phyloP scores from a whole-genome alignment of 1,140 invertebrate genomes.

The Eriosoma lanigerum region DNA sequence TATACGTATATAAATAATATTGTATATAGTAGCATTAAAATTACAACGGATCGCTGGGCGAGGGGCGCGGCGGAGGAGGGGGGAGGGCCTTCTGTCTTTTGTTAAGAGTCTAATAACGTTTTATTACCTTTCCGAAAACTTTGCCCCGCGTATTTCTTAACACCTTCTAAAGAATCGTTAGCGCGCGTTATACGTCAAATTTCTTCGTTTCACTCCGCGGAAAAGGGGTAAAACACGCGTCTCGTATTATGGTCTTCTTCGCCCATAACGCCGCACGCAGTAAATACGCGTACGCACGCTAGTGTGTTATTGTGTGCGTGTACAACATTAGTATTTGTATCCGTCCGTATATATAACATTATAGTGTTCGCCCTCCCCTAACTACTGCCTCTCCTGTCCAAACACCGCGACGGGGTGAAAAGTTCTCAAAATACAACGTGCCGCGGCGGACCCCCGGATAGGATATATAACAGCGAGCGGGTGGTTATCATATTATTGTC shows the following conservation, averaged over 20 bases:
- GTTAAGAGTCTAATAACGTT: slow-evolving; percentile 51
- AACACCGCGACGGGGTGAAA: not conserved
- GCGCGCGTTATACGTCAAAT: slow-evolving; percentile 38
- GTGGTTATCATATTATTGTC: slow-evolving; percentile 49
- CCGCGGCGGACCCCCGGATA: too few relatives aligned
- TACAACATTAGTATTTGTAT: not conserved
- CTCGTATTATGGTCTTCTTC: too few relatives aligned
- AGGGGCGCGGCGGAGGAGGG: not conserved
- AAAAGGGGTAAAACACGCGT: slow-evolving; percentile 28
- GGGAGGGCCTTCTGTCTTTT: slow-evolving; percentile 42
- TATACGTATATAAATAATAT: too few relatives aligned
- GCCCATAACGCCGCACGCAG: too few relatives aligned
- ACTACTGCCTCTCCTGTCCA: too few relatives aligned
- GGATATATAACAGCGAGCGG: too few relatives aligned
- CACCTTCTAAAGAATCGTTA: slow-evolving; percentile 51
- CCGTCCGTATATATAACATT: not conserved
- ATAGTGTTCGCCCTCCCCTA: not conserved
- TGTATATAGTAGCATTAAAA: slow-evolving; percentile 49
- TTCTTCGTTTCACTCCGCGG: not conserved
- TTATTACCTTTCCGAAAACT: slow-evolving; percentile 49
- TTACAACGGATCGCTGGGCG: slow-evolving; percentile 21
- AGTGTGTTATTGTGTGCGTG: too few relatives aligned
- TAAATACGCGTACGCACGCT: not conserved
- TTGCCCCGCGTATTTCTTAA: slow-evolving; percentile 37
- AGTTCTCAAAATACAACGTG: slow-evolving; percentile 45